Evolutionary conservation across 2,888 invertebrate species (phyloP), one percentile per base, ranked within the genome.

Genomic region (Cerceris ruficornis): DNA sequence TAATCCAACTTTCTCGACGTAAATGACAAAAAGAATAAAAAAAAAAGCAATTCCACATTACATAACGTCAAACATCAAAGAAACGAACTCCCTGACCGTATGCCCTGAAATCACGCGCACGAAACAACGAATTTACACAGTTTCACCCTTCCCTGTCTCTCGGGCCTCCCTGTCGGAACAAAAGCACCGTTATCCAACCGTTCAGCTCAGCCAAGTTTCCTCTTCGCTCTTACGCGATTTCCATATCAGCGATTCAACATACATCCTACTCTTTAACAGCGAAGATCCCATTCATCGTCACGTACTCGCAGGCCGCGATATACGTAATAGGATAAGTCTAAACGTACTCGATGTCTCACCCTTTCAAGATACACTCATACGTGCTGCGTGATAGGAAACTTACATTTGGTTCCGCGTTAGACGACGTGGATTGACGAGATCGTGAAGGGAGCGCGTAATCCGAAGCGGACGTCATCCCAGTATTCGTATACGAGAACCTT

Each of bases 381-480:
- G 52, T 28, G 43, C 28, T 69, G 65, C 72, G 62, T 67, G 61
- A 57, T 68, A 28, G 61, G 43, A 61, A 55, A 87, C 87, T 88
- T 88, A 86, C 88, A 88, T 88, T 88, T 88, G 88, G 85, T 86
- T 87, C 85, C 87, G 87, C 87, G 88, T 84, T 85, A 83, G 85
- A 64, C 83, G 85, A 86, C 82, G 85, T 82, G 72, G 80, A 81
- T 68, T 76, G 82, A 75, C 81, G 82, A 84, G 87, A 86, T 88
- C 86, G 86, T 83, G 85, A 86, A 84, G 84, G 81, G 79, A 76
- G 81, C 85, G 83, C 84, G 87, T 87, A 81, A 88, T 88, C 87
- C 88, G 80, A 86, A 86, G 81, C 85, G 84, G 87, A 84, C 89
- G 85, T 88, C 87, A 86, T 87, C 82, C 81, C 83, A 84, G 82